Base-by-base conservation (phyloP, 2,113 vertebrate genomes). In the Chamaea fasciata region DNA sequence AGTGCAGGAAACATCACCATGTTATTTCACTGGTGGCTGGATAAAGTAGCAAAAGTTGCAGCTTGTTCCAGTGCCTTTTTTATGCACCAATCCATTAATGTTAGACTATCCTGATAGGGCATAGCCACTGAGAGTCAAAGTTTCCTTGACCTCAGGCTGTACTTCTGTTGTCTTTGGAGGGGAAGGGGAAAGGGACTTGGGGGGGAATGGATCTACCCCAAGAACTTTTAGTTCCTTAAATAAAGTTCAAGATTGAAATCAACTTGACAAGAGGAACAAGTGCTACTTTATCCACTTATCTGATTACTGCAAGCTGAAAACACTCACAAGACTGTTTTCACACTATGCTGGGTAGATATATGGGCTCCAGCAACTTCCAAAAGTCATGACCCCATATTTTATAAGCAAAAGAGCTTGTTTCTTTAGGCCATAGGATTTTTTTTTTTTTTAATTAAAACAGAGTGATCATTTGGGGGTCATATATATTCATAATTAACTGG, bases 401-500 rank as follows among this genome's bases (percentile, higher is more conserved):
- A 33, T n/a, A 62, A 89, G 35, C 57, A 96, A 92, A 96, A 89
- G 7, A 93, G 30, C 44, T 76, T 92, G 33, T 86, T 83, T 95
- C 91, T 92, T 59, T 60, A 33, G 21, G 74, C 28, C 42, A 90
- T 8, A 79, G 11, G 70, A 88, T 30, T 62, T 33, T 21, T 56
- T 47, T 60, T 75, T 41, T 53, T 26, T 27, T 39, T 78, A 46
- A 91, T 76, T 76, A 86, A 94, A 94, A 26, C 42, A 78, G 97
- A 96, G 89, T 94, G 37, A 91, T 85, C 42, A 85, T 85, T 95
- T 97, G 70, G 26, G 22, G 27, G 12, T 71, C 75, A 94, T 96
- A 92, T 87, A 92, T 96, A 95, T 96, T 95, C 59, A 93, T 95
- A 93, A 96, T 86, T 84, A 81, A 95, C 93, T 95, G 83, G 37